A percentile compares a stretch with the other conserved stretches of the same genome.
phyloP scores from a whole-genome alignment of 1,140 invertebrate genomes.

The Drosophila trapezifrons region DNA sequence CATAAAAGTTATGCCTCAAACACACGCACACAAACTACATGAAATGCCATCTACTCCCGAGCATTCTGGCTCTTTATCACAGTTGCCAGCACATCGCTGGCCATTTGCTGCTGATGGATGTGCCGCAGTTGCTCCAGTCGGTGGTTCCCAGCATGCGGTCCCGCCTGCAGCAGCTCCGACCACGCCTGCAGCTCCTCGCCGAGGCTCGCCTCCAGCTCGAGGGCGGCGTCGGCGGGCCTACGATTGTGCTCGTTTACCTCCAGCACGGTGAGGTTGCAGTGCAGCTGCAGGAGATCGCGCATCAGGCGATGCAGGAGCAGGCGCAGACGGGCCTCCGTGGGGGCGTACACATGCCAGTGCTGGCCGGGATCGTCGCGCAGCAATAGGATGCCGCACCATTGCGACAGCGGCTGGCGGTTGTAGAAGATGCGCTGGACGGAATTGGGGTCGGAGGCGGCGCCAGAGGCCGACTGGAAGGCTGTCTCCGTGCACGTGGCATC shows the following conservation, averaged over 20 bases:
- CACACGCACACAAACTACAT: neutral
- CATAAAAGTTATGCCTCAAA: neutral
- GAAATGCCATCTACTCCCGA: slow-evolving; percentile 3
- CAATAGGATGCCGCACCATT: slow-evolving; percentile 53
- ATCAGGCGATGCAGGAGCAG: slow-evolving; percentile 46
- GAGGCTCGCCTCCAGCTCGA: slow-evolving; percentile 48
- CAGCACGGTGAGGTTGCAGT: slow-evolving; percentile 50
- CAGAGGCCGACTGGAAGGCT: neutral
- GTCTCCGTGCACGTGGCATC: slow-evolving; percentile 4
- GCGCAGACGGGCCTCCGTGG: slow-evolving; percentile 33
- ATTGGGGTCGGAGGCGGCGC: neutral
- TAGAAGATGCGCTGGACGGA: slow-evolving; percentile 57
- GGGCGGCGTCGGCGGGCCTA: slow-evolving; percentile 5
- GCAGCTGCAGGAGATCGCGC: slow-evolving; percentile 54
- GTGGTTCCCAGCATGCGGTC: neutral
- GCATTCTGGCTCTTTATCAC: slow-evolving; percentile 34
- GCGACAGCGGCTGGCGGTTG: slow-evolving; percentile 37
- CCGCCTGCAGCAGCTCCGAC: slow-evolving; percentile 6
- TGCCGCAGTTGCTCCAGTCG: neutral
- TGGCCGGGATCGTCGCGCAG: slow-evolving; percentile 50
- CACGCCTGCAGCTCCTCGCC: slow-evolving; percentile 48
- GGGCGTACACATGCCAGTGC: slow-evolving; percentile 61
- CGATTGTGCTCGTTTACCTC: slow-evolving; percentile 16
- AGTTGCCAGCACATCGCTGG: slow-evolving; percentile 51
- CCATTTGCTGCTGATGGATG: slow-evolving; percentile 50